A percentile compares a stretch with the other conserved stretches of the same genome.
These are phyloP conservation scores for Sebastes matsubarae DNA, from an alignment of 2,797 vertebrate species.

Conservation along the genomic window DNA sequence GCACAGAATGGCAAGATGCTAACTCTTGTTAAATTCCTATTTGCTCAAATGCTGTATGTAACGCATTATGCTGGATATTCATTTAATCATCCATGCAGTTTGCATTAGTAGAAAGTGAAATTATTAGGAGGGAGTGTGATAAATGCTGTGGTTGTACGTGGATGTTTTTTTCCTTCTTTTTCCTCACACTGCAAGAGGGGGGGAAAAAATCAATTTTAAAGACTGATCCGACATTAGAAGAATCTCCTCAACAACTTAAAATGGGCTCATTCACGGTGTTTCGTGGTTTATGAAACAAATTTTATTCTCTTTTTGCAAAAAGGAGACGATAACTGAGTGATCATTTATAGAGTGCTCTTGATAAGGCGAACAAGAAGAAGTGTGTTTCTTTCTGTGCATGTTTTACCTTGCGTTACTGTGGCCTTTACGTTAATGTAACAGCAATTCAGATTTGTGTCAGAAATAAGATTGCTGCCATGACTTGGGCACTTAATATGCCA, in stretches of 20 bases:
- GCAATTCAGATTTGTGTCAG: neutral
- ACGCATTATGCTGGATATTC: neutral
- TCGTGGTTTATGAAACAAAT: neutral
- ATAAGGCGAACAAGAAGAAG: neutral
- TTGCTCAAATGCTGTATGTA: neutral
- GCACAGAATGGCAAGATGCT: neutral
- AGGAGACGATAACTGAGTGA: neutral
- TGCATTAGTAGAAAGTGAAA: neutral
- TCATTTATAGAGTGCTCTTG: neutral
- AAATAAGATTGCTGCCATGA: neutral
- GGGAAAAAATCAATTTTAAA: neutral
- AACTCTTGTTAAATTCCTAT: neutral
- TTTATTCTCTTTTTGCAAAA: neutral
- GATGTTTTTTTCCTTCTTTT: neutral
- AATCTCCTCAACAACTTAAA: neutral
- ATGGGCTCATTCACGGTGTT: neutral
- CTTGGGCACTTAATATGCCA: neutral
- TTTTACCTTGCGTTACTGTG: neutral
- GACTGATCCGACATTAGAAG: neutral
- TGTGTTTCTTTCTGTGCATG: neutral
- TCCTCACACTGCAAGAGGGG: neutral
- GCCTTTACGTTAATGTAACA: neutral
- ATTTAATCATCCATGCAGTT: neutral
- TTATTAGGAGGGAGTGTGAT: neutral
- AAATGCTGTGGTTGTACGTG: neutral